Conservation (phyloP, 2,113 vertebrate species). For the Accipiter virgatus region DNA sequence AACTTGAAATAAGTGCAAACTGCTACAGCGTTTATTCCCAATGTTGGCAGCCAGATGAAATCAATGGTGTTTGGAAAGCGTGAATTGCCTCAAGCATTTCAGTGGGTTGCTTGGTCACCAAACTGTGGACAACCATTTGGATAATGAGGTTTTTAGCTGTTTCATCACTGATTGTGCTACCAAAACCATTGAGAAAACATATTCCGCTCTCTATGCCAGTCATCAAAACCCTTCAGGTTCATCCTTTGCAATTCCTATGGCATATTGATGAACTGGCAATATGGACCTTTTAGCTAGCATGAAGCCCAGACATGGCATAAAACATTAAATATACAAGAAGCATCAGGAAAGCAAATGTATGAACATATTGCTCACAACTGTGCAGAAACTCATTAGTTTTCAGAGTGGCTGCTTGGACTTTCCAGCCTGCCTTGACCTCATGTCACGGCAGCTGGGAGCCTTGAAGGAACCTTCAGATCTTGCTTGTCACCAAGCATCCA, state of each 20-base stretch:
- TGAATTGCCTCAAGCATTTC: background rate
- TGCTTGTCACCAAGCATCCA: background rate
- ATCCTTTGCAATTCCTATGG: background rate
- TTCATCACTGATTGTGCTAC: background rate
- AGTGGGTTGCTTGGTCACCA: background rate
- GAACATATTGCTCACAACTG: background rate
- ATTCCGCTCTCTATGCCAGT: background rate
- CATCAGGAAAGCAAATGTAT: background rate
- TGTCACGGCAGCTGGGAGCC: background rate
- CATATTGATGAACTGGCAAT: fast-evolving
- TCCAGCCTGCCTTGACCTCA: background rate
- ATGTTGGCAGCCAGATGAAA: background rate
- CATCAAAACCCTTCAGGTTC: background rate
- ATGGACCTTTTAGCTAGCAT: background rate
- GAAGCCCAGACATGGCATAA: background rate
- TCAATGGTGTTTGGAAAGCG: background rate
- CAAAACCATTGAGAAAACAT: background rate
- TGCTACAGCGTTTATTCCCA: background rate
- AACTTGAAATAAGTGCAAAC: constrained; percentile 1
- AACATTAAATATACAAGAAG: background rate
- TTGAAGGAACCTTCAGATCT: background rate
- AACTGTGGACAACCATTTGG: background rate
- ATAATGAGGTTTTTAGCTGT: background rate
- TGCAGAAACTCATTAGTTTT: background rate
- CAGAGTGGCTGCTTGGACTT: background rate